Evolutionary conservation across 2,888 invertebrate genomes (phyloP).

Genomic region (Chymomyza amoena): DNA sequence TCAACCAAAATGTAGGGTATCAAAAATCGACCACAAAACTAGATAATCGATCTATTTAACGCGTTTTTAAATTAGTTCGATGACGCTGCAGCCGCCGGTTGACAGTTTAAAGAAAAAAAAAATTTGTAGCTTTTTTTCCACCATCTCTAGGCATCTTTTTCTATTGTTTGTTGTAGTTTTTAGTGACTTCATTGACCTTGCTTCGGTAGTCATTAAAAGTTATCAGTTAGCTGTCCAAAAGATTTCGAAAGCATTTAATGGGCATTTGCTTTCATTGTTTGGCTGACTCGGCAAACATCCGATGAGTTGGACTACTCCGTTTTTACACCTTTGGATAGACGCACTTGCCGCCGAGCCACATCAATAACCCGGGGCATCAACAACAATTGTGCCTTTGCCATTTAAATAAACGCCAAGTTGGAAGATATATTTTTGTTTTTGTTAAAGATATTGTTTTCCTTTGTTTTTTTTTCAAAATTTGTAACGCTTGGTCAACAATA

Average conservation of each 20-base stretch:
- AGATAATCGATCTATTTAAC: background rate
- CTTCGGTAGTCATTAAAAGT: background rate
- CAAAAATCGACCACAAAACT: background rate
- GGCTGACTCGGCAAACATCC: background rate
- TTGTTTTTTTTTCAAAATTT: constrained; percentile 12
- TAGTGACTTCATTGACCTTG: background rate
- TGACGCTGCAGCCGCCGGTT: background rate
- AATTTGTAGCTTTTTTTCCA: background rate
- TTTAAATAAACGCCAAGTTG: background rate
- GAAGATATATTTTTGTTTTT: background rate
- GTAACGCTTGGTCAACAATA: constrained; percentile 17
- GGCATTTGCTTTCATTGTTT: background rate
- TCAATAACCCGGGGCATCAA: constrained; percentile 30
- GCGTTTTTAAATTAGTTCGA: background rate
- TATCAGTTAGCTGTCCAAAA: background rate
- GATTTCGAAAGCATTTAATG: background rate
- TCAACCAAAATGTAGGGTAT: background rate
- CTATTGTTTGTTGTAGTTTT: background rate
- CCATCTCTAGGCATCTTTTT: background rate
- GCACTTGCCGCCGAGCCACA: constrained; percentile 23
- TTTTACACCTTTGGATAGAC: background rate
- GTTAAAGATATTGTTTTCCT: constrained; percentile 24
- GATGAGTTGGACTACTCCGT: background rate
- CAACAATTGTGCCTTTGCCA: background rate
- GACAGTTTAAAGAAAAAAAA: background rate